Conservation (phyloP, 64 coral and sea anemone genomes). For the Stylophora pistillata region DNA sequence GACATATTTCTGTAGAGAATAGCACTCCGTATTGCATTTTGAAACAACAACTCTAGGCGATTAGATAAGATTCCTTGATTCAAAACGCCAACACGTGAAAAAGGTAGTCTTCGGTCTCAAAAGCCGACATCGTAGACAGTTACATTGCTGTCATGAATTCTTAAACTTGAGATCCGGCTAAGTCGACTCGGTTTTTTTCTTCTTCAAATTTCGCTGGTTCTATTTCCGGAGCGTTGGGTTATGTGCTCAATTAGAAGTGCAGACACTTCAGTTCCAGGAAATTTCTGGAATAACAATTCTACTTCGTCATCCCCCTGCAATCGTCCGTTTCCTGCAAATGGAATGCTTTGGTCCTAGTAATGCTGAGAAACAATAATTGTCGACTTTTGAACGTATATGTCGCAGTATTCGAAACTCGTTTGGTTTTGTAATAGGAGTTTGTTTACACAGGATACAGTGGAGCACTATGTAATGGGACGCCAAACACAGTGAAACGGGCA, state of each 20-base stretch:
- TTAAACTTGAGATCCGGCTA: background rate
- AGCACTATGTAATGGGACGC: background rate
- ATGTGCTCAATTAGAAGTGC: background rate
- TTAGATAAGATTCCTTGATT: background rate
- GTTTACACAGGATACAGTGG: conserved; percentile 2
- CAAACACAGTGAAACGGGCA: background rate
- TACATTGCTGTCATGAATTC: background rate
- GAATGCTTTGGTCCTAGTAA: background rate
- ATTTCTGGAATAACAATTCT: conserved; percentile 3
- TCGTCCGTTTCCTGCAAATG: background rate
- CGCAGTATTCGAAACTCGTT: background rate
- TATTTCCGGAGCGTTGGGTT: background rate
- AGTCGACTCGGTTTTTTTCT: background rate
- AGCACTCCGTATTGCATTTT: background rate
- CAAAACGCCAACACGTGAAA: background rate
- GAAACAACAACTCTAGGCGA: background rate
- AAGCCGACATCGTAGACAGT: background rate
- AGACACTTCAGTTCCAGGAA: conserved; percentile 20
- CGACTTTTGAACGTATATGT: background rate
- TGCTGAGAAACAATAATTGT: background rate
- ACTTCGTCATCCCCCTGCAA: background rate
- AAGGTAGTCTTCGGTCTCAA: background rate
- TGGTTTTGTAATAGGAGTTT: background rate
- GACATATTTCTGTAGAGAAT: background rate
- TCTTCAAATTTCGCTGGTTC: background rate